Base-by-base conservation (phyloP, 1,140 invertebrate genomes). In the Drosophila elegans region DNA sequence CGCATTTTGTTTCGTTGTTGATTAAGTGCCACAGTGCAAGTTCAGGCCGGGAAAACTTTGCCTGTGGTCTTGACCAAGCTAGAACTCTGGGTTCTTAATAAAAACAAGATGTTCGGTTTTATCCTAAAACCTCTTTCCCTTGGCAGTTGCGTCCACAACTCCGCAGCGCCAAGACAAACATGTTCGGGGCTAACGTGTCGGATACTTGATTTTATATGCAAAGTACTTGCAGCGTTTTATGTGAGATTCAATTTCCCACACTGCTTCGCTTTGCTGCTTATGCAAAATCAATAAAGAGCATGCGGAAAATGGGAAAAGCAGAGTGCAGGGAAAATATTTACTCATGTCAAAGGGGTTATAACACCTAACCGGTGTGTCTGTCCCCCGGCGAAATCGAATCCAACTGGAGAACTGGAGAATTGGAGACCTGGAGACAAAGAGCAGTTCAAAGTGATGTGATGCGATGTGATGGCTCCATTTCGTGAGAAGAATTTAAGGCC, bases 271-370 rank as follows among this genome's bases (percentile, higher is more conserved):
- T 6, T 41, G 51, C 53, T 85, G 66, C 61, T 80, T 83, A 76
- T 76, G 78, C 80, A 77, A 76, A 85, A 82, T 85, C 82, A 85
- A 85, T 85, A 86, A 62, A 60, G 53, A 61, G 53, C 59, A 74
- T 61, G 68, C 13, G 44, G 53, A 53, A 74, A 60, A 48, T 64
- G 64, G 49, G 46, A 34, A 61, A 55, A 59, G 49, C 74, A 69
- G 52, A 77, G 68, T 55, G 49, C 67, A 78, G 38, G 54, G 25
- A 64, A 71, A 45, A 77, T 81, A 57, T 67, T 80, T 66, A 66
- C 56, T 51, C 54, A 79, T 66, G 74, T 86, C 78, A 88, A 88
- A 72, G 78, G 64, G 78, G 63, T 86, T 85, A 77, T 51, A 81
- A 74, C 82, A 86, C 82, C 78, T 74, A 69, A 72, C 66, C 68